A percentile compares a stretch with the other conserved stretches of the same genome.
phyloP scores from a whole-genome alignment of 2,797 vertebrate genomes.

The Syndactyla subalaris region DNA sequence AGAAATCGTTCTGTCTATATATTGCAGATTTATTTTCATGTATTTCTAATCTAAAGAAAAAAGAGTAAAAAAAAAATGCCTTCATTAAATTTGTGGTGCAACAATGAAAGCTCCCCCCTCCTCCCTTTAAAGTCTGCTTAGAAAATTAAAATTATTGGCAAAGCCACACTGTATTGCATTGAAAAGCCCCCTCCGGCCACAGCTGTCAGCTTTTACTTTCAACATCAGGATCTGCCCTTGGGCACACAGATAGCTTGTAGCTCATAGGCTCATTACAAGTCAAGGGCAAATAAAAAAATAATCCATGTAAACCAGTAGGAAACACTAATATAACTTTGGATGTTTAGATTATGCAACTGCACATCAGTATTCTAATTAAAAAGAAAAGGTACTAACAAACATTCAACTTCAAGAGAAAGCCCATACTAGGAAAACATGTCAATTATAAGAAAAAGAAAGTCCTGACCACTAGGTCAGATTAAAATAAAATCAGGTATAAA shows the following conservation, averaged over 20 bases:
- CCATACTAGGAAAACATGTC: not conserved
- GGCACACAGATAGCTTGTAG: slow-evolving; percentile 65
- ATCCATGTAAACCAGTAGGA: slow-evolving; percentile 52
- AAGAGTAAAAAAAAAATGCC: not conserved
- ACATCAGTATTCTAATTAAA: not conserved
- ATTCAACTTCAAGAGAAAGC: slow-evolving; percentile 12
- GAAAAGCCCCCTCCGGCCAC: slow-evolving; percentile 63
- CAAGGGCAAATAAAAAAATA: slow-evolving; percentile 79
- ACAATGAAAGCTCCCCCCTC: not conserved
- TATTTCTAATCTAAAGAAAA: slow-evolving; percentile 10
- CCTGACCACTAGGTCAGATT: not conserved
- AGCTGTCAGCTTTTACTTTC: slow-evolving; percentile 68
- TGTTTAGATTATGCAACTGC: not conserved
- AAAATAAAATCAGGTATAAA: not conserved
- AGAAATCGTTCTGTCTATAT: not conserved
- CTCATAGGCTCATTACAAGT: slow-evolving; percentile 80
- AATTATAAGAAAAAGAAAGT: not conserved
- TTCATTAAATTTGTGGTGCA: not conserved
- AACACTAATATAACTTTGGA: slow-evolving; percentile 27
- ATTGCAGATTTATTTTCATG: not conserved
- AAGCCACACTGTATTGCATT: slow-evolving; percentile 14
- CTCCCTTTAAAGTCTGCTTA: not conserved
- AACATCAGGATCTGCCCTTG: slow-evolving; percentile 59
- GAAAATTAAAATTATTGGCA: slow-evolving; percentile 57
- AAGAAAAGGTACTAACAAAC: not conserved